Evolutionary conservation across 2,888 invertebrate genomes (phyloP).

Genomic region (Microchrysa polita): DNA sequence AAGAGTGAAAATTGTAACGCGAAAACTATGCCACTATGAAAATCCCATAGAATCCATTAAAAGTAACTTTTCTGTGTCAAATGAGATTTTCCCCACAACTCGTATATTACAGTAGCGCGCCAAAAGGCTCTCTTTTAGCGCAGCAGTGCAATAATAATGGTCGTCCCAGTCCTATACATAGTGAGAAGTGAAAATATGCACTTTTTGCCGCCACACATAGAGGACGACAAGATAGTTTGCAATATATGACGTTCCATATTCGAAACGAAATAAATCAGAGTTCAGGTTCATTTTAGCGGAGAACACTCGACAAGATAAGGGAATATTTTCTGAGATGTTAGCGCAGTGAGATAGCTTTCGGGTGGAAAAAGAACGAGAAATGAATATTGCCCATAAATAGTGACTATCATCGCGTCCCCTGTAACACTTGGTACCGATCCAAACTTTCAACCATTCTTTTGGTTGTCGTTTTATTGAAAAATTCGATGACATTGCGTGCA

Average conservation of each 20-base stretch:
- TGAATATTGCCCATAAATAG: slow-evolving; percentile 24
- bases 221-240: too few relatives aligned
- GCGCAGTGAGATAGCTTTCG: not conserved
- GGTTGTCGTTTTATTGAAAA: slow-evolving; percentile 31
- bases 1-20: slow-evolving; percentile 26
- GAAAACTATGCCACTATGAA: slow-evolving; percentile 23
- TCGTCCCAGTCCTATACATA: not conserved
- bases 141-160: not conserved
- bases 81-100: slow-evolving; percentile 17
- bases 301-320: not conserved
- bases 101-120: not conserved
- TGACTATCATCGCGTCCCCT: slow-evolving; percentile 21
- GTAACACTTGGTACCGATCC: slow-evolving; percentile 39
- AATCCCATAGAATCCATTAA: slow-evolving; percentile 40
- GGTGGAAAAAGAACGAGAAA: not conserved
- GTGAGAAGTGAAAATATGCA: not conserved
- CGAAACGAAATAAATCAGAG: slow-evolving; percentile 39
- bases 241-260: slow-evolving; percentile 24
- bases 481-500: slow-evolving; percentile 42
- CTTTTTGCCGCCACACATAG: not conserved
- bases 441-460: slow-evolving; percentile 30
- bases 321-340: not conserved
- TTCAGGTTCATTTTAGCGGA: slow-evolving; percentile 27
- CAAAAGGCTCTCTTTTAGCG: not conserved
- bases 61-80: slow-evolving; percentile 44